Conservation (phyloP, 2,888 invertebrate species). For the Drosophila anceps region DNA sequence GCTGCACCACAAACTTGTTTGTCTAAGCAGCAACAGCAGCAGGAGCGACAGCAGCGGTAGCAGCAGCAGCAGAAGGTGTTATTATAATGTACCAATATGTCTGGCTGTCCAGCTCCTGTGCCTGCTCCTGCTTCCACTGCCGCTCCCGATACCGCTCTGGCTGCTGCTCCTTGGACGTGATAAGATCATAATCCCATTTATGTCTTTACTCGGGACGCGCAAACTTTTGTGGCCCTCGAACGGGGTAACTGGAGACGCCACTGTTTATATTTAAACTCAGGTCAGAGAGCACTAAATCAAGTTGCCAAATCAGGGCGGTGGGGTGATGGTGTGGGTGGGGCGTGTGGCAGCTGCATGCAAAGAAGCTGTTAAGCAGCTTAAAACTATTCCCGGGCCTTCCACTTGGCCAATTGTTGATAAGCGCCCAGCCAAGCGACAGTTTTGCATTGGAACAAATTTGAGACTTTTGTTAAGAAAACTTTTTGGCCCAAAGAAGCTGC, state of each 20-base stretch:
- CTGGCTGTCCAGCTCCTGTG: slow-evolving; percentile 41
- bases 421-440: slow-evolving; percentile 79
- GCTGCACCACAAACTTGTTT: slow-evolving; percentile 83
- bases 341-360: slow-evolving; percentile 48
- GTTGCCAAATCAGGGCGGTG: slow-evolving; percentile 41
- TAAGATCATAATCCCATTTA: slow-evolving; percentile 86
- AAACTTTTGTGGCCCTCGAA: slow-evolving; percentile 67
- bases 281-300: slow-evolving; percentile 85
- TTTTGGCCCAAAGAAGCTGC: slow-evolving; percentile 49
- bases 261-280: slow-evolving; percentile 85
- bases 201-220: slow-evolving; percentile 79
- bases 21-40: slow-evolving; percentile 75
- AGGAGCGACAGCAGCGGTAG: slow-evolving; percentile 40
- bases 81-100: slow-evolving; percentile 77
- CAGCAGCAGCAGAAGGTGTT: slow-evolving; percentile 81
- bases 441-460: slow-evolving; percentile 80
- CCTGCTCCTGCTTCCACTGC: not conserved
- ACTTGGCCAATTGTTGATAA: slow-evolving; percentile 79
- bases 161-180: slow-evolving; percentile 67
- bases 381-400: slow-evolving; percentile 76
- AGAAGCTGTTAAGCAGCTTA: slow-evolving; percentile 81
- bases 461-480: slow-evolving; percentile 74
- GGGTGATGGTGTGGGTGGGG: not conserved
- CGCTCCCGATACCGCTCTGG: not conserved
- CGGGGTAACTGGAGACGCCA: slow-evolving; percentile 61